Base-by-base conservation (phyloP, 2,888 invertebrate genomes). In the Temnothorax ravouxi region DNA sequence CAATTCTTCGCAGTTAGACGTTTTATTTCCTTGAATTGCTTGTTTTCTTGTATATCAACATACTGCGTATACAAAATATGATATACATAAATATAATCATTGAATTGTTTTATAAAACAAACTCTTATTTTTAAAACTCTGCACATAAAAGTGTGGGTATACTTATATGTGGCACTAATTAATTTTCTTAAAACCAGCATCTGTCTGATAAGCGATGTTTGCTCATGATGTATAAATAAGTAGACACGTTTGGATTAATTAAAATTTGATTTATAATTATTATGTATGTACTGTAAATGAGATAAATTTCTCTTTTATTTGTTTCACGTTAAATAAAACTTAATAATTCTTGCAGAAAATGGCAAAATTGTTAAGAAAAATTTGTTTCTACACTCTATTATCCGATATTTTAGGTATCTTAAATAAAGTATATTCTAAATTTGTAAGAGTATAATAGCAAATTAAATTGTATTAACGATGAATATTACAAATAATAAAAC, bases 221-320 rank as follows among this genome's bases (percentile, higher is more conserved):
- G 29, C 13, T 34, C n/a, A 8, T 21, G 4, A 34, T 52, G n/a
- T 75, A 34, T n/a, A 47, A 50, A 44, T 25, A 72, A 59, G 13
- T 59, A 13, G 0, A 44, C 47, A 75, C 0, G 5, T 54, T 18
- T 15, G 9, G 29, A 62, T 47, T n/a, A 74, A 74, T 74, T 64
- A 64, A 62, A 25, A 41, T 56, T 59, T 59, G 25, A 74, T 74
- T 41, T 56, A 74, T 25, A 25, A 74, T 74, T 71, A 21, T 54
- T 74, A 59, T 9, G 21, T 3, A 71, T 21, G 15, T 15, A 52
- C 21, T 54, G 41, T 15, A 4, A 25, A 59, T 56, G 54, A 72
- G 6, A 56, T 72, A 56, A 56, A 21, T 11, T 52, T 21, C 11
- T 59, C 3, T 18, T 18, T 18, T 18, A 3, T 41, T 64, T 41